Base-by-base conservation (phyloP, 2,113 vertebrate species). In the Poeciliopsis prolifica region DNA sequence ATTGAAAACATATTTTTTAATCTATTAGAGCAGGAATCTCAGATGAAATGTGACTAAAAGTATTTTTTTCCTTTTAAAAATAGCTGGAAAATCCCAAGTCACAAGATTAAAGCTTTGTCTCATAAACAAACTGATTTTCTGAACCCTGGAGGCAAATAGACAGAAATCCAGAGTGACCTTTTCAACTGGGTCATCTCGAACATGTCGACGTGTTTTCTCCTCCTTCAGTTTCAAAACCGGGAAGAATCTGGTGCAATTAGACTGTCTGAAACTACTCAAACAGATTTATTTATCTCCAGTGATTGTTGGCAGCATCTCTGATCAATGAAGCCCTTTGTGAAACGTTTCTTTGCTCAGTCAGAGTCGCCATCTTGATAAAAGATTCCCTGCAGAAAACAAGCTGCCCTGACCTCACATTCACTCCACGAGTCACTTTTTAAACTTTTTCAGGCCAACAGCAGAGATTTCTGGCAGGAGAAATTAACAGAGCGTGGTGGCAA, bases 261-360 rank as follows among this genome's bases (percentile, higher is more conserved):
- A 13, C 19, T 10, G 19, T 14, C 9, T 68, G 42, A 31, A 7
- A 24, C 30, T 14, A 22, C 6, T 42, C 40, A 48, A 12, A 68
- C 6, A 5, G 19, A 15, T 68, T 42, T 29, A 7, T 31, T 19
- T 63, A 33, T 31, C 15, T 30, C 5, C 29, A 7, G 28, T 6
- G 22, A 31, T 66, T 44, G 22, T 26, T 35, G 29, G 37, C 11
- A 29, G n/a, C 44, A 5, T 70, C 58, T 74, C 30, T 54, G 33
- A 12, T 64, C 17, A 33, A 54, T 37, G 64, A 60, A 31, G 61
- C 30, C 17, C 70, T 75, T 65, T 75, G 69, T 35, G 77, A 83
- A 33, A 54, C 11, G 30, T 69, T 35, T 31, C 64, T 82, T 48
- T 87, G 84, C 87, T 86, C 85, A 92, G 83, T 91, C 87, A 84